Evolutionary conservation across 2,888 invertebrate genomes (phyloP), one percentile per base, ranked within the genome.

Genomic region (Tubulanus polymorphus): DNA sequence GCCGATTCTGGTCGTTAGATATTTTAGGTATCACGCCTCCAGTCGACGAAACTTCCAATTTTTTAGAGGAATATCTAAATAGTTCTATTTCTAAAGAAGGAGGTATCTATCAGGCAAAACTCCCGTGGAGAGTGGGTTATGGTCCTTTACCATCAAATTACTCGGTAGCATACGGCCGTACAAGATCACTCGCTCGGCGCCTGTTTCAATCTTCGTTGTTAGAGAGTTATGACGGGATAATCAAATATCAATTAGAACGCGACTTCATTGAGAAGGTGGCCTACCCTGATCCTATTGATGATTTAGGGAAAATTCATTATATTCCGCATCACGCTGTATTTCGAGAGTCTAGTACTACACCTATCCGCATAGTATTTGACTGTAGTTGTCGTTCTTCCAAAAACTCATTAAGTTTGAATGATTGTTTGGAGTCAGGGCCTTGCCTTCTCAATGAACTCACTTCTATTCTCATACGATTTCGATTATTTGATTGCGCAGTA

Each of bases 331-430:
- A 46, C 20, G 53, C 57, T 27, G 57, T 54, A 5, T 29, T 57
- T 12, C 28, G 46, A 28, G 57, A 55, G 28, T 27, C 5, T 15
- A 57, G 57, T 46, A 56, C 49, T 30, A 70, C 65, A 1, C 71
- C 69, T 48, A 32, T 70, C 15, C 29, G 65, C 3, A 52, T 62
- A 27, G 67, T 68, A 8, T 69, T 56, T 48, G 68, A 68, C 53
- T 70, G 56, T 3, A 59, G 59, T 1, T n/a, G 26, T 8, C 55
- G 53, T 1, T 23, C 28, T 20, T 49, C 53, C 37, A 18, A 18
- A 1, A 51, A 58, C 46, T 55, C 46, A 2, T 12, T 49, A 2
- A 49, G 52, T 12, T 53, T 63, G n/a, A 64, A 64, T 58, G 60
- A 63, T 37, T 62, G 61, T 46, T 30, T 62, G 12, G 57, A 64